Evolutionary conservation across 2,888 invertebrate genomes (phyloP).

Genomic region (Eupelmus urozonus): DNA sequence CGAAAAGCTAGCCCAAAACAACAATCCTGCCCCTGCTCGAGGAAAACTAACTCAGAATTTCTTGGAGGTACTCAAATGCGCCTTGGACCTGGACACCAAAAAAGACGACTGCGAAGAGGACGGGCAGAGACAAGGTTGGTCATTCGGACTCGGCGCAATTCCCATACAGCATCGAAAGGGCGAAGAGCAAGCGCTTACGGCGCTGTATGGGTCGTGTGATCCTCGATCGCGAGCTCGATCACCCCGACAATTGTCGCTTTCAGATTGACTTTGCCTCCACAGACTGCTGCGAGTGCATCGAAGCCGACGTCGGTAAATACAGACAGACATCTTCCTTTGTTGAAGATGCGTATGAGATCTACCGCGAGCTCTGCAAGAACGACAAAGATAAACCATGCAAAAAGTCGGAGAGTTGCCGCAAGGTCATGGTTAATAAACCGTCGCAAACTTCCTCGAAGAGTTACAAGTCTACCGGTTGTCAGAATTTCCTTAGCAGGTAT

Average conservation of each 20-base stretch:
- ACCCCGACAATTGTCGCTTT: conserved; percentile 27
- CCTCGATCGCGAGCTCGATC: neutral
- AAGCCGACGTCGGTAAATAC: neutral
- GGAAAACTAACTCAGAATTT: conserved; percentile 55
- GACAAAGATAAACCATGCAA: neutral
- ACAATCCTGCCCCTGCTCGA: neutral
- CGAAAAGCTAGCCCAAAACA: conserved; percentile 14
- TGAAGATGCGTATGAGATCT: neutral
- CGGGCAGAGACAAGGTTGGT: conserved; percentile 26
- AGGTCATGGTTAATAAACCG: neutral
- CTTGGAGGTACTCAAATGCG: conserved; percentile 56
- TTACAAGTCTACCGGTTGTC: neutral
- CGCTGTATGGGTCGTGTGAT: neutral
- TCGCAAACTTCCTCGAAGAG: neutral
- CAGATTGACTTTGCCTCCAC: conserved; percentile 33
- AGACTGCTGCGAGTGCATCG: conserved; percentile 47
- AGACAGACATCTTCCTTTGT: too few species aligned
- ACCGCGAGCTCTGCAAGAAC: neutral
- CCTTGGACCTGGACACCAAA: conserved; percentile 51
- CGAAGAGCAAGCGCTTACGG: neutral
- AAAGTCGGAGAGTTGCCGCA: neutral
- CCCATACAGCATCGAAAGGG: conserved; percentile 1
- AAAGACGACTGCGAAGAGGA: conserved; percentile 29
- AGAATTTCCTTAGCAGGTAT: neutral
- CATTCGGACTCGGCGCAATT: too few species aligned